These are phyloP conservation scores for Drosophila parvula DNA, from an alignment of 1,140 invertebrate genomes.

Conservation along the genomic window DNA sequence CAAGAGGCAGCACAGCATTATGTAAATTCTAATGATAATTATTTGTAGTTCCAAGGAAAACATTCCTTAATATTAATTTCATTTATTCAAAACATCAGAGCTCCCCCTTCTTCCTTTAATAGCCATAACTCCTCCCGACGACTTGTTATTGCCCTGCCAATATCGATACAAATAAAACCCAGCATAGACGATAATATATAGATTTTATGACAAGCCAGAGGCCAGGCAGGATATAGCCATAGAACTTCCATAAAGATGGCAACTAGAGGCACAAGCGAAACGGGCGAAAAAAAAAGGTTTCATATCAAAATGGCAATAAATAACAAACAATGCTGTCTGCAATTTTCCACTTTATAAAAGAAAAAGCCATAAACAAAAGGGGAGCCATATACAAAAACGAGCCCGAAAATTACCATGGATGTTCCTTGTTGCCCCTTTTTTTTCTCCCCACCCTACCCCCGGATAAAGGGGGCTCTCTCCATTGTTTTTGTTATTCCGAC, in stretches of 20 bases:
- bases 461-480: neutral
- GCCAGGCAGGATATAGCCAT: conserved; percentile 22
- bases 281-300: conserved; percentile 60
- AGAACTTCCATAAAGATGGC: conserved; percentile 18
- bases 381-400: conserved; percentile 45
- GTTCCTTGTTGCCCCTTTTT: conserved; percentile 55
- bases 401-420: conserved; percentile 78
- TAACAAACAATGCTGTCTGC: conserved; percentile 81
- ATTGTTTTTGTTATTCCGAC: conserved; percentile 41
- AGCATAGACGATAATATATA: conserved; percentile 52
- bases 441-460: neutral
- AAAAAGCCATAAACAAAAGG: conserved; percentile 74
- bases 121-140: neutral
- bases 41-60: no score
- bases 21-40: no score
- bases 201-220: conserved; percentile 61
- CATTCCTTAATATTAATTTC: neutral
- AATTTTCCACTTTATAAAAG: conserved; percentile 82
- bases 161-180: conserved; percentile 59
- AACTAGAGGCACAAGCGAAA: conserved; percentile 19
- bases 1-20: neutral
- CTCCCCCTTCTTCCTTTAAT: neutral
- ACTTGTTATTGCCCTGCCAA: conserved; percentile 56
- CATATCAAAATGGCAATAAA: conserved; percentile 81
- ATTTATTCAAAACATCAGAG: no score